These are phyloP conservation scores for Ditula angustiorana DNA, from an alignment of 2,888 invertebrate genomes.

Conservation along the genomic window DNA sequence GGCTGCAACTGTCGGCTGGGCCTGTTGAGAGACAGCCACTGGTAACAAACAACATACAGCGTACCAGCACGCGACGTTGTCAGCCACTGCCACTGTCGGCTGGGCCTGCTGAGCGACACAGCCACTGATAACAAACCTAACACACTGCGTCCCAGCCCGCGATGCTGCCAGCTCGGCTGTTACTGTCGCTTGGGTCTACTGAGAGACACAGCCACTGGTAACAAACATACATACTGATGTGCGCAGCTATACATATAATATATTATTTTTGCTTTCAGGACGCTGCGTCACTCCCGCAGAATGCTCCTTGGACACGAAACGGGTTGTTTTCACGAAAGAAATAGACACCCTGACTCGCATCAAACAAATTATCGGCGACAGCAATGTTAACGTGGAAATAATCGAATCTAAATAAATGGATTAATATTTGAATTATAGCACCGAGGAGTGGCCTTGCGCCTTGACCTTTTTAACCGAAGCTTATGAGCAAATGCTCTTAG, in stretches of 20 bases:
- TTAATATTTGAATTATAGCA: too few species aligned
- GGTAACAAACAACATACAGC: too few species aligned
- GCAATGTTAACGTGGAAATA: background rate
- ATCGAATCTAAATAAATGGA: background rate
- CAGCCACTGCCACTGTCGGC: slow-evolving; percentile 64
- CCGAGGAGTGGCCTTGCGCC: too few species aligned
- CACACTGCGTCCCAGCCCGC: too few species aligned
- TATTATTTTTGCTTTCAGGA: background rate
- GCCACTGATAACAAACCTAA: slow-evolving; percentile 46
- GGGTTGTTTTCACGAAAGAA: background rate
- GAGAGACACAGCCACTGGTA: slow-evolving; percentile 50
- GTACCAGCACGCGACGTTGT: slow-evolving; percentile 60
- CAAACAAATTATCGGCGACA: background rate
- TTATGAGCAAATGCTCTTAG: too few species aligned
- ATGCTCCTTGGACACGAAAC: background rate
- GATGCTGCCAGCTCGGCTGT: slow-evolving; percentile 65
- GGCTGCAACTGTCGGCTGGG: too few species aligned
- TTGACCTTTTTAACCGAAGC: too few species aligned
- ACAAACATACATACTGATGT: too few species aligned
- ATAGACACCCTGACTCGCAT: background rate
- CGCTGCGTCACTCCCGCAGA: background rate
- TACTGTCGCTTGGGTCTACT: slow-evolving; percentile 61
- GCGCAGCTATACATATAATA: too few species aligned
- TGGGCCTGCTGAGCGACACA: slow-evolving; percentile 56
- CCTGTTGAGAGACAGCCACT: too few species aligned